Conservation (phyloP, 2,113 vertebrate genomes). For the Delphinapterus leucas region DNA sequence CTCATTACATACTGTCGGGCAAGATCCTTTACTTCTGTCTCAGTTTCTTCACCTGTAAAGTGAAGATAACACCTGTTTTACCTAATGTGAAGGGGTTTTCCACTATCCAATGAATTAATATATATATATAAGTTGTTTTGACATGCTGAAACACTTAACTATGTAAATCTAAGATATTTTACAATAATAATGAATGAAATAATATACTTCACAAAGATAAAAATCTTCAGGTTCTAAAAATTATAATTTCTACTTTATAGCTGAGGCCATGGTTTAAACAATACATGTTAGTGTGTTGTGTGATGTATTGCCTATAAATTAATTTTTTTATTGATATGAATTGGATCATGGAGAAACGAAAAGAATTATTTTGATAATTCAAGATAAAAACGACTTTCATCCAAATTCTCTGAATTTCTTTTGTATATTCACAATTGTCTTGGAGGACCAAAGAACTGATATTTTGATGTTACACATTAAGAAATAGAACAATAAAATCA, state of each 20-base stretch:
- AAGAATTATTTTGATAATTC: constrained; percentile 21
- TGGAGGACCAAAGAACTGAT: neutral
- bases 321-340: neutral
- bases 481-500: neutral
- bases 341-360: neutral
- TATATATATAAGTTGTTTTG: neutral
- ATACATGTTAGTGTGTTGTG: neutral
- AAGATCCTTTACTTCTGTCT: neutral
- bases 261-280: neutral
- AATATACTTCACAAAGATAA: neutral
- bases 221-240: neutral
- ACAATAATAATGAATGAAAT: neutral
- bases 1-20: neutral
- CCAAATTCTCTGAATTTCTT: neutral
- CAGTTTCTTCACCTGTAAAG: neutral
- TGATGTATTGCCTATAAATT: neutral
- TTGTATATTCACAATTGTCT: neutral
- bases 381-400: neutral
- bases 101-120: neutral
- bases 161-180: neutral
- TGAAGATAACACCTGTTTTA: neutral
- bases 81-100: neutral
- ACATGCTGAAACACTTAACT: neutral
- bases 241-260: neutral
- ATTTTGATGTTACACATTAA: neutral